Evolutionary conservation across 1,140 invertebrate genomes (phyloP).

Genomic region (Tetramorium parvispinum): DNA sequence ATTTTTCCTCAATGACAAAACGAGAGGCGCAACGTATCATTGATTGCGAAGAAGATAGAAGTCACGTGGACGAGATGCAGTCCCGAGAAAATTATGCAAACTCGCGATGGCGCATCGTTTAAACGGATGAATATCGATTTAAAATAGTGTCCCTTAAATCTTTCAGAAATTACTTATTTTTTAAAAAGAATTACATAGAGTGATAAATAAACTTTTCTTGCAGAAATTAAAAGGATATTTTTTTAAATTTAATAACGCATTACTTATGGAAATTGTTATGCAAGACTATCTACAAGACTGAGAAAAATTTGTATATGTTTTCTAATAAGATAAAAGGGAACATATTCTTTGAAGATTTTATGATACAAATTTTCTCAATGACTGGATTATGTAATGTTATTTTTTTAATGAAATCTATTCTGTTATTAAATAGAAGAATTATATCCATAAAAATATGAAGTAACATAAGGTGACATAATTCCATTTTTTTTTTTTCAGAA

Average conservation of each 20-base stretch:
- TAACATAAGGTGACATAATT: background rate
- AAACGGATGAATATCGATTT: background rate
- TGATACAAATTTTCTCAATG: background rate
- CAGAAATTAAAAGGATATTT: background rate
- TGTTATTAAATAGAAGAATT: background rate
- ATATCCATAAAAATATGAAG: background rate
- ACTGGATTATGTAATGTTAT: background rate
- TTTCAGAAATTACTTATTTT: background rate
- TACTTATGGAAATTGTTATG: background rate
- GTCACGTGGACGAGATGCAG: background rate
- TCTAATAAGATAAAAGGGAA: background rate
- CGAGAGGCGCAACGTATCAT: background rate
- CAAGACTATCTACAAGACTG: too few relatives aligned
- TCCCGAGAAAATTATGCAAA: constrained; percentile 21
- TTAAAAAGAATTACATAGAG: background rate
- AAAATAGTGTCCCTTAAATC: background rate
- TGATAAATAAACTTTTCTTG: background rate
- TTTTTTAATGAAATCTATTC: background rate
- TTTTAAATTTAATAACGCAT: background rate
- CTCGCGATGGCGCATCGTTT: background rate
- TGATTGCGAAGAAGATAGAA: background rate
- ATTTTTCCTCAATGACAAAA: constrained; percentile 32
- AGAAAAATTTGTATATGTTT: too few relatives aligned
- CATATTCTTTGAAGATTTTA: background rate
- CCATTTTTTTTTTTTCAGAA: background rate